These are phyloP conservation scores for Falco punctatus DNA, from an alignment of 2,113 vertebrate species.

Conservation along the genomic window DNA sequence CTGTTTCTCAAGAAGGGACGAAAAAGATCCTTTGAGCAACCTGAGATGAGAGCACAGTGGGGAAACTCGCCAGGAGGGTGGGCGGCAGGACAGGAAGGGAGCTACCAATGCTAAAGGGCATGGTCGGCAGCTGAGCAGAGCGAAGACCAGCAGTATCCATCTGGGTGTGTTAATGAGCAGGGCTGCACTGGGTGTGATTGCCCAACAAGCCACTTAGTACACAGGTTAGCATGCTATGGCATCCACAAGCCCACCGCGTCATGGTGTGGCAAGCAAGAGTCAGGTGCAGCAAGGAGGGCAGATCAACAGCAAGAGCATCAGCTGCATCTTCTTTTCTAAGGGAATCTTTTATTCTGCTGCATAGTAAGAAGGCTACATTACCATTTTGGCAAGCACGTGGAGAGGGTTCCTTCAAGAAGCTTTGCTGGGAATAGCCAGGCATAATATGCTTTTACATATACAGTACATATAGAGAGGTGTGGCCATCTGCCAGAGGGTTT, in stretches of 20 bases:
- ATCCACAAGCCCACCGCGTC: not conserved
- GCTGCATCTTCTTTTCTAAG: not conserved
- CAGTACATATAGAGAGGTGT: not conserved
- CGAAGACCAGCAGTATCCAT: not conserved
- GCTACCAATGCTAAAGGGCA: not conserved
- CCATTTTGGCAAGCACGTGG: not conserved
- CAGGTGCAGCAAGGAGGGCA: not conserved
- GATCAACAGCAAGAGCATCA: not conserved
- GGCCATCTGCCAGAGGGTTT: not conserved
- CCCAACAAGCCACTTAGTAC: not conserved
- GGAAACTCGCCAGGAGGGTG: not conserved
- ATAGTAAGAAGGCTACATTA: not conserved
- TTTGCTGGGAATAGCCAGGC: not conserved
- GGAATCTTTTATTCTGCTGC: not conserved
- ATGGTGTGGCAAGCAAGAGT: not conserved
- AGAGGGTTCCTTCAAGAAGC: not conserved
- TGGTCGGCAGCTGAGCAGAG: not conserved
- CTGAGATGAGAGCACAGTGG: not conserved
- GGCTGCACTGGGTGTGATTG: not conserved
- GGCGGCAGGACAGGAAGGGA: not conserved
- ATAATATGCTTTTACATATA: not conserved
- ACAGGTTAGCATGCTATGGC: not conserved
- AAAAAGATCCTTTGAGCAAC: not conserved
- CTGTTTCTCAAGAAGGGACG: not conserved
- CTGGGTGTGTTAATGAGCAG: not conserved